These are phyloP conservation scores for Sarcophaga subvicina DNA, from an alignment of 2,888 invertebrate species.

Conservation along the genomic window DNA sequence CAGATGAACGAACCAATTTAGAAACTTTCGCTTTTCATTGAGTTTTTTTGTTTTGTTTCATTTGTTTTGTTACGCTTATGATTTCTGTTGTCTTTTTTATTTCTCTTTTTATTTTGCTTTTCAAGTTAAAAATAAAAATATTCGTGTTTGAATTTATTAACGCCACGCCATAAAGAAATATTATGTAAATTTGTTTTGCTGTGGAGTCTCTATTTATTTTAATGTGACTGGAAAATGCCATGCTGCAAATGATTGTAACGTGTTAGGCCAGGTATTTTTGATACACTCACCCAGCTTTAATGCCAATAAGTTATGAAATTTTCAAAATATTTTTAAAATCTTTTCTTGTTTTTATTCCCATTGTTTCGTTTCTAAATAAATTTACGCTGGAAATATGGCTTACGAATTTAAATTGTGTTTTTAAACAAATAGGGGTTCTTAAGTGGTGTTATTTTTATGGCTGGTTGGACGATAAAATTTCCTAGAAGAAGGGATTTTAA, in stretches of 20 bases:
- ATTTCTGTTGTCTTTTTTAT: neutral
- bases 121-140: neutral
- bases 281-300: too few species aligned
- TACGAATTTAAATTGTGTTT: neutral
- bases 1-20: conserved; percentile 2
- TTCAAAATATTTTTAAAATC: too few species aligned
- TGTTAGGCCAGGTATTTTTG: too few species aligned
- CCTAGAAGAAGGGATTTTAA: too few species aligned
- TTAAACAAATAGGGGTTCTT: too few species aligned
- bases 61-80: conserved; percentile 19
- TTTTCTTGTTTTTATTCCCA: neutral
- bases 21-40: conserved; percentile 67
- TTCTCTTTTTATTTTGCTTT: neutral
- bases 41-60: conserved; percentile 26
- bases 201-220: neutral
- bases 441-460: too few species aligned
- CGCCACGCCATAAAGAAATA: neutral
- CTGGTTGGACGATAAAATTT: too few species aligned
- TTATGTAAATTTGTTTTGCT: neutral
- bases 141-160: neutral
- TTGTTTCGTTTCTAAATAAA: too few species aligned
- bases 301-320: too few species aligned
- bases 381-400: too few species aligned
- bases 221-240: neutral
- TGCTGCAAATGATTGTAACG: too few species aligned